Conservation (phyloP, 2,113 vertebrate species). For the Coryphaenoides rupestris region DNA sequence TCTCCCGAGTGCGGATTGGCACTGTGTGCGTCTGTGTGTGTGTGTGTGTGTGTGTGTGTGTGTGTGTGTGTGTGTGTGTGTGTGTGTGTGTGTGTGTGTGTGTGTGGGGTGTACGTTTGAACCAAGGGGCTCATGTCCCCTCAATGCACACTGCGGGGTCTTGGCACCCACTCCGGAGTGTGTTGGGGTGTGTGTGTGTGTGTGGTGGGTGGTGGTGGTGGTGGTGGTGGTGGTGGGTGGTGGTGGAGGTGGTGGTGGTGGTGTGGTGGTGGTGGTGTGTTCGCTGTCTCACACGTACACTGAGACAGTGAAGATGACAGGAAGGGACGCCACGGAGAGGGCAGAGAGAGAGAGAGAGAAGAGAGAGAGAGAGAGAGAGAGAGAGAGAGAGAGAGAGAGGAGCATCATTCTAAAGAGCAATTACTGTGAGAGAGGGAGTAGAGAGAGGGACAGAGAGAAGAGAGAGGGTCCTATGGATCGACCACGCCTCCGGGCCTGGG, state of each 20-base stretch:
- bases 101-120: not conserved
- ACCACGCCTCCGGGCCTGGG: too few relatives aligned
- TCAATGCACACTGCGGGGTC: not conserved
- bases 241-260: too few relatives aligned
- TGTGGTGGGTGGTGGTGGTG: not conserved
- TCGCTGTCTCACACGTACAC: not conserved
- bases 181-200: too few relatives aligned
- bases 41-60: not conserved
- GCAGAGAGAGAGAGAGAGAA: slow-evolving; percentile 1
- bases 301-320: not conserved
- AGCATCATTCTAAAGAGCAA: too few relatives aligned
- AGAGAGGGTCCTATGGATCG: too few relatives aligned
- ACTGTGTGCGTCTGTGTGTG: not conserved
- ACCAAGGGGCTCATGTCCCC: not conserved
- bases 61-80: not conserved
- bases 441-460: slow-evolving; percentile 6
- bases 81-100: slow-evolving; percentile 4
- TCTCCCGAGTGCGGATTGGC: too few relatives aligned
- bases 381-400: not conserved
- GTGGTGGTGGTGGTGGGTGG: not conserved
- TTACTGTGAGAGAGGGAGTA: not conserved
- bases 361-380: not conserved
- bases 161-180: not conserved
- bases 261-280: not conserved
- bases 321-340: not conserved